phyloP scores from a whole-genome alignment of 2,113 vertebrate genomes.

The Panthera leo region DNA sequence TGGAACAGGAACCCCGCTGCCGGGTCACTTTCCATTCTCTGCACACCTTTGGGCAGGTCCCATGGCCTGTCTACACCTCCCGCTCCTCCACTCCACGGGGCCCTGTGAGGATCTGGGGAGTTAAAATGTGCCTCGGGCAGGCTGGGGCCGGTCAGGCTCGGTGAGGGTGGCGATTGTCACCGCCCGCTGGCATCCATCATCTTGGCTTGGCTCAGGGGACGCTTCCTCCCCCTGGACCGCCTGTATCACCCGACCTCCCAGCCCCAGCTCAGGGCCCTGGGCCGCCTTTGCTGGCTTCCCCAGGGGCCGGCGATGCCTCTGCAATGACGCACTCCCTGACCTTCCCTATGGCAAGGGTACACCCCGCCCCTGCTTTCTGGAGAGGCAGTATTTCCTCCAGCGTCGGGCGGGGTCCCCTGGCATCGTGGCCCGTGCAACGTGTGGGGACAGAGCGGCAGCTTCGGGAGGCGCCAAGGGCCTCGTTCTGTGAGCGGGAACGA shows the following conservation, averaged over 20 bases:
- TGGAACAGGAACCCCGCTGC: background rate
- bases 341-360: background rate
- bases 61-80: background rate
- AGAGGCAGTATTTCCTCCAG: background rate
- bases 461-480: background rate
- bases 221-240: background rate
- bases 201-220: background rate
- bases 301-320: rapidly evolving
- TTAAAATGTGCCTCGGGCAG: rapidly evolving
- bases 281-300: background rate
- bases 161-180: too few relatives aligned
- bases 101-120: background rate
- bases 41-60: background rate
- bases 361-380: background rate
- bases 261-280: background rate
- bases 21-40: background rate
- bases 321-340: rapidly evolving
- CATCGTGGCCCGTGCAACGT: background rate
- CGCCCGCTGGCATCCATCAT: background rate
- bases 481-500: rapidly evolving
- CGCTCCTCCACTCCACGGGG: background rate
- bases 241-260: background rate
- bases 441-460: background rate
- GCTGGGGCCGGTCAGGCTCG: background rate
- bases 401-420: background rate